Evolutionary conservation across 2,113 vertebrate species (phyloP), one percentile per base, ranked within the genome.

Genomic region (Sceloporus undulatus): DNA sequence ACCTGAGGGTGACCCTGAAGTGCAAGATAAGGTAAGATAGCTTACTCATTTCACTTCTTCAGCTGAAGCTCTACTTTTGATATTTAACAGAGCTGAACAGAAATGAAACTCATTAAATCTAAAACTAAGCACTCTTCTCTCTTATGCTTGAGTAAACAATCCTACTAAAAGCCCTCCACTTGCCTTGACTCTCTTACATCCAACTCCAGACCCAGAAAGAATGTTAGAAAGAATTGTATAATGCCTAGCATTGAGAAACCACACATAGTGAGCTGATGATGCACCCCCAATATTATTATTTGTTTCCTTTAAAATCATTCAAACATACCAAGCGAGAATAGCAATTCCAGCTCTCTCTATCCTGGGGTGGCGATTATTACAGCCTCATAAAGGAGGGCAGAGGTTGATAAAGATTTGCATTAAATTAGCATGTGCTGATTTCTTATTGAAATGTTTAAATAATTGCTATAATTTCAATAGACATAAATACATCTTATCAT

Each of bases 31-130:
- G 79, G 19, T 0, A 54, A 94, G 89, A 94, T 25, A 94, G 86
- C 70, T 90, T 87, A 91, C 85, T 4, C 29, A 87, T 88, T 94
- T 76, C 89, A 73, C 29, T 71, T 84, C 80, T 93, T 89, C 42
- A 16, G 9, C 82, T 85, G 56, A 91, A 92, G 82, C 91, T 89
- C 82, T 92, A 91, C 71, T 77, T 90, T 89, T 94, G 95, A 95
- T 93, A 93, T 75, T 95, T 94, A 96, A 94, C 96, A 97, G 96
- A 95, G 77, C 89, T 95, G 92, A 92, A 93, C 88, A 88, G 87
- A 93, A 91, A 89, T 91, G 87, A 93, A 83, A 10, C 81, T 75
- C 84, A 79, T 65, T 82, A 89, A 86, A 89, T 85, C 76, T 40
- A 92, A 92, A 92, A 85, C 87, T 94, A 92, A 93, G 90, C 84